A percentile compares a stretch with the other conserved stretches of the same genome.
These are phyloP conservation scores for Mus spretus DNA, from an alignment of 2,797 vertebrate genomes.

Conservation along the genomic window DNA sequence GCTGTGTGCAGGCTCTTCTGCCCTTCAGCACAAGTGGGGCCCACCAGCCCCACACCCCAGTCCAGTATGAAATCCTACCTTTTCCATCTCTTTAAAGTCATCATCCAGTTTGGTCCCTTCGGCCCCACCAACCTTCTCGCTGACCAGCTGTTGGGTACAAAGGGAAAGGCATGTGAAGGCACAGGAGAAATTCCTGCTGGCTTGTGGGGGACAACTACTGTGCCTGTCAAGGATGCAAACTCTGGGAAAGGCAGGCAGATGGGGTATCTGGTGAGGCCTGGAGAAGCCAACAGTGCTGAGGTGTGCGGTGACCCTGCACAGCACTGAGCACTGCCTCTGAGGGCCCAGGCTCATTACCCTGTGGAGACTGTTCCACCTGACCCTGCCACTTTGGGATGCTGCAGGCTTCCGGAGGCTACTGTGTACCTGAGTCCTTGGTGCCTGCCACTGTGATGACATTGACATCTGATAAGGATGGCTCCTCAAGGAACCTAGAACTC, in stretches of 20 bases:
- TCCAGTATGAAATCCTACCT: slow-evolving; percentile 89
- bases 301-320: not conserved
- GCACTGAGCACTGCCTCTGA: not conserved
- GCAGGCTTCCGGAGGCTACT: not conserved
- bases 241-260: not conserved
- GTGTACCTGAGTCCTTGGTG: not conserved
- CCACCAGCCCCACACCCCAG: not conserved
- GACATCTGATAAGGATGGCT: not conserved
- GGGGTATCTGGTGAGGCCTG: not conserved
- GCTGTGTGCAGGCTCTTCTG: not conserved
- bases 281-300: not conserved
- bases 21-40: not conserved
- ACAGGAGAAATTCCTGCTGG: rapidly evolving
- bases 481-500: not conserved
- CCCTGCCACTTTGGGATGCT: not conserved
- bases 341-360: not conserved
- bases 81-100: slow-evolving; percentile 98
- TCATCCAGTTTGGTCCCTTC: slow-evolving; percentile 99
- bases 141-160: slow-evolving; percentile 93
- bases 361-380: not conserved
- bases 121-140: slow-evolving; percentile 98
- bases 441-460: not conserved
- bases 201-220: not conserved
- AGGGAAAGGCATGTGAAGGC: slow-evolving; percentile 46
- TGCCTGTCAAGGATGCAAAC: too few relatives aligned